A percentile compares a stretch with the other conserved stretches of the same genome.
phyloP scores from a whole-genome alignment of 2,888 invertebrate genomes.

The Tuberolachnus salignus region DNA sequence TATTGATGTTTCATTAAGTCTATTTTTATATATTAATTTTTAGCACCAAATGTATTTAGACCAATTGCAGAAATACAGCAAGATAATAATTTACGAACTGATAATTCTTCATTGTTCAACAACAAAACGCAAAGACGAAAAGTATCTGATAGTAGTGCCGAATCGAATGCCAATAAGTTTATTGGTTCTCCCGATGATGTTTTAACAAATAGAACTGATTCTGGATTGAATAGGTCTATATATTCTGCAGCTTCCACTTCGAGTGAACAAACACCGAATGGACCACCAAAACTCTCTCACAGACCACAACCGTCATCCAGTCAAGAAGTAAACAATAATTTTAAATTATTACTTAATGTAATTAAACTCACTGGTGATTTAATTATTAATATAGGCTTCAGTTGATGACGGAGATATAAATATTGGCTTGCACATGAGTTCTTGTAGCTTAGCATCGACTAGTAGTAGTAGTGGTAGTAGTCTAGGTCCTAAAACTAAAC shows the following conservation, averaged over 20 bases:
- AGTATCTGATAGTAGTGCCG: constrained; percentile 53
- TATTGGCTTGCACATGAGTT: constrained; percentile 62
- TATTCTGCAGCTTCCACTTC: constrained; percentile 42
- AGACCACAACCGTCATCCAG: constrained; percentile 51
- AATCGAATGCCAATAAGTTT: constrained; percentile 48
- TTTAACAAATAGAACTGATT: constrained; percentile 23
- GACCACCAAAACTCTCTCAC: constrained; percentile 41
- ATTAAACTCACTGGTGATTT: not conserved
- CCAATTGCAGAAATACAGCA: constrained; percentile 45
- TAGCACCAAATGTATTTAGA: constrained; percentile 53
- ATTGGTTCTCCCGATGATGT: constrained; percentile 46
- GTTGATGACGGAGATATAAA: constrained; percentile 53
- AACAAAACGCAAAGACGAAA: constrained; percentile 43
- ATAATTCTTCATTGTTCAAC: constrained; percentile 19
- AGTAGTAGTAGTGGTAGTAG: constrained; percentile 62
- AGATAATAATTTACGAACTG: constrained; percentile 28
- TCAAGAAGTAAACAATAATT: constrained; percentile 43
- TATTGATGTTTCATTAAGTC: not conserved
- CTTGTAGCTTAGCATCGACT: constrained; percentile 67
- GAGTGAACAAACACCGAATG: constrained; percentile 29
- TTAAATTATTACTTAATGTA: not conserved
- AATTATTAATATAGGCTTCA: constrained; percentile 30
- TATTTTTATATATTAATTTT: constrained; percentile 8
- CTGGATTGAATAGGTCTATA: constrained; percentile 30
- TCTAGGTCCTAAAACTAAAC: constrained; percentile 35